phyloP scores from a whole-genome alignment of 2,888 invertebrate species.

The Ectemnius cavifrons region DNA sequence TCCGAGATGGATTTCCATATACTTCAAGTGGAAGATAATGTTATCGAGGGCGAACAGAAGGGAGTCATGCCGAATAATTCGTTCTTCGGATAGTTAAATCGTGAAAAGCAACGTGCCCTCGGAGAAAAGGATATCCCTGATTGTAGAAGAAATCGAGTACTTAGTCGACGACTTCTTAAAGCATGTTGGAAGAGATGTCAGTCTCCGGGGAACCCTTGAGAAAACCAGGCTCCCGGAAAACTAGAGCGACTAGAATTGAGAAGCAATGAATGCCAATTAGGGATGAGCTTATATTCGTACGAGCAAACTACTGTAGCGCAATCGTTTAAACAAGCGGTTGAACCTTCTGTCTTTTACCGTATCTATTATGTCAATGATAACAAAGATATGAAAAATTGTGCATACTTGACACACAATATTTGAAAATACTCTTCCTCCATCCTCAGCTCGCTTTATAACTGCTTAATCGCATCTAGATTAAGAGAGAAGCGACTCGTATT shows the following conservation, averaged over 20 bases:
- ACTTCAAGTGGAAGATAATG: no score
- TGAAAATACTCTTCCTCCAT: no score
- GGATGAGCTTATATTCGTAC: constrained; percentile 27
- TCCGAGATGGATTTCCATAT: no score
- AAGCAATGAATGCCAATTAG: constrained; percentile 36
- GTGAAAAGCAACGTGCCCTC: constrained; percentile 29
- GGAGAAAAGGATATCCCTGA: constrained; percentile 45
- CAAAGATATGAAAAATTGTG: constrained; percentile 38
- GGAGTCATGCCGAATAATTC: not conserved
- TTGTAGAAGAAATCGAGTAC: constrained; percentile 49
- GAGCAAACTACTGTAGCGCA: no score
- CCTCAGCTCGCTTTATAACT: no score
- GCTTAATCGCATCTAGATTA: constrained; percentile 49
- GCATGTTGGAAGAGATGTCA: constrained; percentile 38
- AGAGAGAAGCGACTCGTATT: constrained; percentile 31
- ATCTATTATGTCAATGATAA: constrained; percentile 4
- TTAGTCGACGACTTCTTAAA: constrained; percentile 43
- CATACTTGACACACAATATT: no score
- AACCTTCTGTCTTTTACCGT: no score
- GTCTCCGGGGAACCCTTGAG: constrained; percentile 18
- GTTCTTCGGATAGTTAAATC: constrained; percentile 38
- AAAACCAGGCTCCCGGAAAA: constrained; percentile 25
- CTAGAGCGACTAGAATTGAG: constrained; percentile 21
- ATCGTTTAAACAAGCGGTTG: no score
- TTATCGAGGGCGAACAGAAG: no score